Evolutionary conservation across 1,140 invertebrate genomes (phyloP), one percentile per base, ranked within the genome.

Genomic region (Oscheius sp.): DNA sequence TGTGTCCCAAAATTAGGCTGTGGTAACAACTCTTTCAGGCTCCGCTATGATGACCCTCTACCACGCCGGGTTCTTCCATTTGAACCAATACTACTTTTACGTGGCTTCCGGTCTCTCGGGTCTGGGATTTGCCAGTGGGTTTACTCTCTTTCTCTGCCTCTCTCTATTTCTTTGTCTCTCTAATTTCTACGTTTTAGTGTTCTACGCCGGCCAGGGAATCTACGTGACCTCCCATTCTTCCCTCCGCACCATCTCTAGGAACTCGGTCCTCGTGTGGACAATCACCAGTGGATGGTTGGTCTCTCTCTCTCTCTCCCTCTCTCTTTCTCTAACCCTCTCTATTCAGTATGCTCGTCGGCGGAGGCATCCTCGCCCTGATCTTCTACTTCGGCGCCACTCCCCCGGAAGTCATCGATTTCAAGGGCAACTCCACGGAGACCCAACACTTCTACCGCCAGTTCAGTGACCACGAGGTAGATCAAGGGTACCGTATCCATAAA

Each of bases 71-170:
- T 73, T 73, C 49, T 64, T 73, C 3, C 62, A 65, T 61, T 35
- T 62, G 7, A 63, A 73, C 28, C 62, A 58, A 28, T 52, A 52
- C 34, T 64, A 63, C 32, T 73, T 52, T 29, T 73, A 64, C 35
- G 26, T 73, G 38, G 36, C 70, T 15, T 35, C 70, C 18, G 70
- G 36, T 2, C 46, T 73, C 1, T 38, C 36, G 62, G 70, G 70
- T 4, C 36, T 73, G 2, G 70, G 70, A 13, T 65, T 65, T 66
- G 70, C 70, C 10, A 35, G 70, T 73, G 62, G 63, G 68, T 49
- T 62, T 55, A 18, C 1, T 2, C 28, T 55, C 32, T 55, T 23
- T 4, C 23, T 23, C 29, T 62, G 15, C 20, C n/a, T 20, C 23
- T 29, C n/a, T 63, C 15, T n/a, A n/a, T n/a, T n/a, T n/a, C n/a